Conservation (phyloP, 2,797 vertebrate species). For the Heterohyrax brucei region DNA sequence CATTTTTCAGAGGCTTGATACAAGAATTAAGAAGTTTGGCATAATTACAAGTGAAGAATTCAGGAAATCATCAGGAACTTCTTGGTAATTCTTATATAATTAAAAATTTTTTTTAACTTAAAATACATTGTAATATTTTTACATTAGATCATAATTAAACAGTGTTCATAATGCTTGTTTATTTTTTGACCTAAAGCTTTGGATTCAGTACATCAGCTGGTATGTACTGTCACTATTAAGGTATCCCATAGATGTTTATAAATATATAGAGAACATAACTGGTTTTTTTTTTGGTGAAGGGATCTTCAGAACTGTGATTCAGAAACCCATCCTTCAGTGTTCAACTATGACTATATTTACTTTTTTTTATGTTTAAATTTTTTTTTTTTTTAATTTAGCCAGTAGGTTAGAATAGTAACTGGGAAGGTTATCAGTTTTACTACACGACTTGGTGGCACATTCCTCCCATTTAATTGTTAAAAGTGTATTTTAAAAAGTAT, state of each 20-base stretch:
- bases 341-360: background rate
- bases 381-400: constrained; percentile 27
- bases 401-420: background rate
- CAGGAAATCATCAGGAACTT: constrained; percentile 72
- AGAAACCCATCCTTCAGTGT: background rate
- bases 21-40: constrained; percentile 79
- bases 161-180: constrained; percentile 53
- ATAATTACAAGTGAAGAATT: constrained; percentile 72
- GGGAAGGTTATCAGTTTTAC: background rate
- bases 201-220: constrained; percentile 51
- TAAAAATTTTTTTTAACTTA: background rate
- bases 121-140: constrained; percentile 50
- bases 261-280: background rate
- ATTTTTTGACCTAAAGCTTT: constrained; percentile 72
- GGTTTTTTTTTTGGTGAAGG: background rate
- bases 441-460: background rate
- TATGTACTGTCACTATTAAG: constrained; percentile 56
- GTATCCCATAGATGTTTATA: background rate
- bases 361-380: background rate
- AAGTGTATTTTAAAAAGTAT: background rate
- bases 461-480: constrained; percentile 44
- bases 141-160: constrained; percentile 27
- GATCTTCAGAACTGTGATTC: background rate
- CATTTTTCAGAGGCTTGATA: constrained; percentile 76
- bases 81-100: constrained; percentile 72